These are phyloP conservation scores for Sisyra nigra DNA, from an alignment of 2,888 invertebrate genomes.

Conservation along the genomic window DNA sequence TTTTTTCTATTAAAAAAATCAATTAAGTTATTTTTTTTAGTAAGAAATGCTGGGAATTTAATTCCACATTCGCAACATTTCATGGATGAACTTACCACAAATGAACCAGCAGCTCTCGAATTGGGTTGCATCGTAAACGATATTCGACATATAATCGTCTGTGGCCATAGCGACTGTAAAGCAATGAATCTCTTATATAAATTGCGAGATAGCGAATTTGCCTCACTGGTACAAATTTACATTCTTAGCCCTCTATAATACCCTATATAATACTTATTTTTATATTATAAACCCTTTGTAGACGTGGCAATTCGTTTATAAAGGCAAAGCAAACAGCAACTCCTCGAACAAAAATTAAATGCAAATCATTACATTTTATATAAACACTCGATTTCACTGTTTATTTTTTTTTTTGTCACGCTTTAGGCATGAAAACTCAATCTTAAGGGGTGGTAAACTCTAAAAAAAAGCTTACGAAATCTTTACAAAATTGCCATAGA, in stretches of 20 bases:
- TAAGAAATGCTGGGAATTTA: conserved; percentile 91
- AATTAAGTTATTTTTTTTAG: conserved; percentile 32
- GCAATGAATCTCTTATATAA: conserved; percentile 88
- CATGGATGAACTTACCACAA: conserved; percentile 71
- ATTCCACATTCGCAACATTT: conserved; percentile 86
- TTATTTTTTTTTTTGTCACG: too few relatives aligned
- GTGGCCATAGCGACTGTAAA: conserved; percentile 97
- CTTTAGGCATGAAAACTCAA: too few relatives aligned
- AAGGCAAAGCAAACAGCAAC: too few relatives aligned
- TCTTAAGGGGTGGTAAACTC: too few relatives aligned
- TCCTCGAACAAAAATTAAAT: too few relatives aligned
- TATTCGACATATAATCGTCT: conserved; percentile 84
- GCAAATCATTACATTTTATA: too few relatives aligned
- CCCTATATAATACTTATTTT: too few relatives aligned
- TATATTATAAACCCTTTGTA: neutral
- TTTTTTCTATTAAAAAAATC: neutral
- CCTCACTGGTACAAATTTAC: conserved; percentile 49
- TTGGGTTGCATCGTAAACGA: conserved; percentile 84
- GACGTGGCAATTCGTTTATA: too few relatives aligned
- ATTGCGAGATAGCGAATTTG: conserved; percentile 60
- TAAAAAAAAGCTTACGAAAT: too few relatives aligned
- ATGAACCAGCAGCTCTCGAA: conserved; percentile 92
- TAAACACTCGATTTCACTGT: too few relatives aligned
- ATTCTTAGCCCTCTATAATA: too few relatives aligned
- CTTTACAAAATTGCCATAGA: too few relatives aligned